Evolutionary conservation across 2,113 vertebrate species (phyloP), one percentile per base, ranked within the genome.

Genomic region (Neoarius graeffei): DNA sequence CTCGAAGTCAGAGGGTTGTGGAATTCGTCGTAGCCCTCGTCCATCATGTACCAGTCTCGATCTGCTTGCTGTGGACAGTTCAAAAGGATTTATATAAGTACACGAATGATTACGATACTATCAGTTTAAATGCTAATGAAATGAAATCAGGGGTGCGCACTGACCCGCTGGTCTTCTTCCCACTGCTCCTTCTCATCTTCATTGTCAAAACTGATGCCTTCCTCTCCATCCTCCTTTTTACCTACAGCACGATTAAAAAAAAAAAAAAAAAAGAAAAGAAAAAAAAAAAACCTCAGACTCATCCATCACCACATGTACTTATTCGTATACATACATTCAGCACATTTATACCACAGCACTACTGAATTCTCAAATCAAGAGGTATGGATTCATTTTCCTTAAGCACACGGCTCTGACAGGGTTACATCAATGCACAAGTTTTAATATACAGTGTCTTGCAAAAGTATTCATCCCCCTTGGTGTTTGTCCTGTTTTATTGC

Each of bases 31-130:
- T 96, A 99, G 17, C 98, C 98, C 90, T 99, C 98, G 0, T 99
- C 98, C 98, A 99, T 99, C 98, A 99, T 99, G 94, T 99, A 99
- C 98, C 98, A 99, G 73, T 99, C 98, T 90, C 98, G 94, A 93
- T 99, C 98, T 0, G 98, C 98, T 99, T 99, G 98, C 98, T 99
- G 92, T 13, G 83, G 11, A 86, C 35, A 25, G 23, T 14, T 17
- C 30, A 8, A 42, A 15, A 23, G 8, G 84, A 42, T 64, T 81
- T 11, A 90, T n/a, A 85, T n/a, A 50, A 1, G 89, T n/a, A 85
- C 23, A 50, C 0, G 84, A 54, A 19, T 3, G 6, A 25, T 19
- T 2, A 56, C 48, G 6, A 7, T 0, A 20, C 9, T 59, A 7
- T 0, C 30, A 62, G 57, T 5, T 48, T 23, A 19, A 59, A 30